Evolutionary conservation across 2,888 invertebrate species (phyloP).

Genomic region (Argynnis bischoffii): DNA sequence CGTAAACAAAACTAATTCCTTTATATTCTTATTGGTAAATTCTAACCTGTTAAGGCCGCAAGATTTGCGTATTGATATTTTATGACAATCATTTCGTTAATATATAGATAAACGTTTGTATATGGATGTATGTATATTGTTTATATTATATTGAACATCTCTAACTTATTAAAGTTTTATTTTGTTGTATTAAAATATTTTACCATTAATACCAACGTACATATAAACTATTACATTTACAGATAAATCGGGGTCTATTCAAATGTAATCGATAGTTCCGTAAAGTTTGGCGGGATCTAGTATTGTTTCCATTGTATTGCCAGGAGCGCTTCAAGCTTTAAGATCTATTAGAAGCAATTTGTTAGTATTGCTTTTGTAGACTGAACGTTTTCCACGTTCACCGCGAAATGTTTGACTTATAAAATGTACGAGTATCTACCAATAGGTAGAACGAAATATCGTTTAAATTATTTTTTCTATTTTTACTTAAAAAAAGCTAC

Average conservation of each 20-base stretch:
- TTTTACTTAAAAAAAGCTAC: too few relatives aligned
- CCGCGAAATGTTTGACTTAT: neutral
- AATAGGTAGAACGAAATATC: too few relatives aligned
- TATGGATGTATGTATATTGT: too few relatives aligned
- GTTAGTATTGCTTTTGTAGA: constrained; percentile 37
- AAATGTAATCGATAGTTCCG: constrained; percentile 40
- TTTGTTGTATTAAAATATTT: neutral
- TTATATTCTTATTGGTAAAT: too few relatives aligned
- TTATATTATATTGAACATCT: too few relatives aligned
- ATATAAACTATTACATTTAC: constrained; percentile 13
- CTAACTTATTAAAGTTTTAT: too few relatives aligned
- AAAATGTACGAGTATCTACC: neutral
- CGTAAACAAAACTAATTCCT: too few relatives aligned
- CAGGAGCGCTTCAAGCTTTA: constrained; percentile 35
- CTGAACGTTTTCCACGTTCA: too few relatives aligned
- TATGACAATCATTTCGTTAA: constrained; percentile 19
- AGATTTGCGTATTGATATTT: constrained; percentile 8
- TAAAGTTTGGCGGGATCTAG: constrained; percentile 38
- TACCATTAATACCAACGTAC: constrained; percentile 30
- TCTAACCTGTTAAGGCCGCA: neutral
- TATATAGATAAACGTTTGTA: too few relatives aligned
- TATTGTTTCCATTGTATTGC: constrained; percentile 42
- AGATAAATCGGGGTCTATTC: constrained; percentile 26
- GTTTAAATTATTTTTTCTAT: too few relatives aligned
- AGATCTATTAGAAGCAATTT: constrained; percentile 40